A percentile compares a stretch with the other conserved stretches of the same genome.
These are phyloP conservation scores for Trichopria drosophilae DNA, from an alignment of 2,888 invertebrate species.

Conservation along the genomic window DNA sequence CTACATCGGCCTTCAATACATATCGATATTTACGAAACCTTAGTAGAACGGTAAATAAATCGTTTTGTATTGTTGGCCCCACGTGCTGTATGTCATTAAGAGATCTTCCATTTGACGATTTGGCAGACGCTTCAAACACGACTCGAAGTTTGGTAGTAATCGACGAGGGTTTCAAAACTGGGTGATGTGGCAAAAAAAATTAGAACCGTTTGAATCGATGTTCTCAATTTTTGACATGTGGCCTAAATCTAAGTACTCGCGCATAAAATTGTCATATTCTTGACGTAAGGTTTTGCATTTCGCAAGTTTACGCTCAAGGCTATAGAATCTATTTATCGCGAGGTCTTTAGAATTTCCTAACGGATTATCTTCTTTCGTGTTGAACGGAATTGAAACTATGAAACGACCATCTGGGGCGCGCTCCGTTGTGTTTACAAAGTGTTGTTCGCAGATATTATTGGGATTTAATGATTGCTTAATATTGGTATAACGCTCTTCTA, in stretches of 20 bases:
- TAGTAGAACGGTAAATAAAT: conserved; percentile 28
- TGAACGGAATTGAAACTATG: background rate
- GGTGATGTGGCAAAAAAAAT: conserved; percentile 40
- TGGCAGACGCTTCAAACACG: conserved; percentile 41
- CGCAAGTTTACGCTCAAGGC: conserved; percentile 2
- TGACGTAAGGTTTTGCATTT: background rate
- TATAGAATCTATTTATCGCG: conserved; percentile 6
- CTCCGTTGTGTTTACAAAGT: too few relatives aligned
- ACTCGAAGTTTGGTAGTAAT: conserved; percentile 39
- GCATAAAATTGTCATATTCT: conserved; percentile 5
- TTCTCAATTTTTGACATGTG: conserved; percentile 2
- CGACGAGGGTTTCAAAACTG: conserved; percentile 32
- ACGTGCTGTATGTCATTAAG: conserved; percentile 34
- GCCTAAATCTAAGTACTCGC: background rate
- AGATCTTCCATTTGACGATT: conserved; percentile 31
- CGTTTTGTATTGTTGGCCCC: conserved; percentile 34
- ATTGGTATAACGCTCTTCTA: background rate
- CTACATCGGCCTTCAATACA: too few relatives aligned
- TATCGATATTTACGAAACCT: conserved; percentile 35
- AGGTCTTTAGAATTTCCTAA: conserved; percentile 4
- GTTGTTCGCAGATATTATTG: too few relatives aligned
- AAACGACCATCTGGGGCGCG: background rate
- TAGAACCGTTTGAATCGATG: background rate
- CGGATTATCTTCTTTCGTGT: background rate
- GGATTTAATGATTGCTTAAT: too few relatives aligned